Conservation (phyloP, 2,888 invertebrate species). For the Urechis unicinctus region DNA sequence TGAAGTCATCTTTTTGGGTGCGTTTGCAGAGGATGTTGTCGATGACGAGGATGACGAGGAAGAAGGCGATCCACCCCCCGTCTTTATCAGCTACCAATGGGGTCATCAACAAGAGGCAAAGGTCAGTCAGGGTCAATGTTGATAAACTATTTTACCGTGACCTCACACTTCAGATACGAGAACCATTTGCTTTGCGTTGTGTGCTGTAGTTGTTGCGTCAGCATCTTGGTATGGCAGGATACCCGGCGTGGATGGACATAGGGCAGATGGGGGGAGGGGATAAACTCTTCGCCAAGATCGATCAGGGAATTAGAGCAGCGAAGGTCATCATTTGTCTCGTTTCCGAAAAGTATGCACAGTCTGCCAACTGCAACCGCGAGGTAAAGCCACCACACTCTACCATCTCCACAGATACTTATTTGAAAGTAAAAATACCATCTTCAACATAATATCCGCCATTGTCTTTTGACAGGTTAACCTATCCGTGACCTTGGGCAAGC, state of each 20-base stretch:
- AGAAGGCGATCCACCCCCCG: conserved; percentile 19
- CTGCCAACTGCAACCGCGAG: conserved; percentile 47
- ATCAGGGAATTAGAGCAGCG: conserved; percentile 37
- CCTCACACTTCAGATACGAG: no score
- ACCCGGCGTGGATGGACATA: conserved; percentile 45
- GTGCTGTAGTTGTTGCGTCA: conserved; percentile 31
- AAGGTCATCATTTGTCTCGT: conserved; percentile 39
- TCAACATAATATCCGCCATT: no score
- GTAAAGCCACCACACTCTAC: conserved; percentile 16
- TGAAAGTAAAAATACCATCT: no score
- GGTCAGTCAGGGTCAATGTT: no score
- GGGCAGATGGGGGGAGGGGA: conserved; percentile 50
- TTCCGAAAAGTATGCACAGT: conserved; percentile 41
- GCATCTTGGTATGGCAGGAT: conserved; percentile 44
- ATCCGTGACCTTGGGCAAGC: conserved; percentile 37
- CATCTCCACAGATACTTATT: no score
- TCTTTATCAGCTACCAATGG: conserved; percentile 46
- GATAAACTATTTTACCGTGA: no score
- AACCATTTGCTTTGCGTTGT: no score
- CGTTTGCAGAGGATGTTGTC: conserved; percentile 24
- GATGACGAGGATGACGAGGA: conserved; percentile 27
- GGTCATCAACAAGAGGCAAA: conserved; percentile 42
- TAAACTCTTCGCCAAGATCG: conserved; percentile 44
- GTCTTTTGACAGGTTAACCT: conserved; percentile 37
- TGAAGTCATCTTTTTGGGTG: no score